phyloP scores from a whole-genome alignment of 2,797 vertebrate species.

The Otolemur crassicaudatus region DNA sequence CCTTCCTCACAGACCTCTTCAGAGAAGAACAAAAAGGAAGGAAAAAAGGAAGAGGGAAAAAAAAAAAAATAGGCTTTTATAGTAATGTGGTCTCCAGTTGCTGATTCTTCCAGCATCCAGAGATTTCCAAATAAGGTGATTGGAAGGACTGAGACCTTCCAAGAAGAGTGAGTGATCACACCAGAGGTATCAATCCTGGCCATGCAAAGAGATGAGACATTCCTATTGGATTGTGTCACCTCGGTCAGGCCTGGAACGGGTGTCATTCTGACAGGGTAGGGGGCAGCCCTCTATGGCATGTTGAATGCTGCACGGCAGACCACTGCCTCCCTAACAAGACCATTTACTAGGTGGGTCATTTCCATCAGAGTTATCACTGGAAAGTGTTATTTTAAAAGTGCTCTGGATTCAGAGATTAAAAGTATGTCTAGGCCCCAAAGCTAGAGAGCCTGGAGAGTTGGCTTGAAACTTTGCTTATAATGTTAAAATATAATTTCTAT shows the following conservation, averaged over 20 bases:
- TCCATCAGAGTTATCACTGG: background rate
- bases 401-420: background rate
- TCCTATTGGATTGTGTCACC: background rate
- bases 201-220: rapidly evolving
- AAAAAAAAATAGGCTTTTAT: background rate
- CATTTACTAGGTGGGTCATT: background rate
- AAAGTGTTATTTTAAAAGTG: slow-evolving; percentile 28
- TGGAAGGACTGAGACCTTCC: background rate
- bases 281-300: rapidly evolving
- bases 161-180: rapidly evolving
- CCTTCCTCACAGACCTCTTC: background rate
- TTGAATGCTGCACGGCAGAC: background rate
- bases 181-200: background rate
- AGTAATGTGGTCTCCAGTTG: rapidly evolving
- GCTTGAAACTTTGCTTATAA: background rate
- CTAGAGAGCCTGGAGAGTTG: background rate
- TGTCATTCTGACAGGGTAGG: background rate
- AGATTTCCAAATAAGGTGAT: background rate
- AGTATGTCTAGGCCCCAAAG: background rate
- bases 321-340: background rate
- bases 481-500: slow-evolving; percentile 46
- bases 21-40: background rate
- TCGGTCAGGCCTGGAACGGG: rapidly evolving
- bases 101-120: background rate
- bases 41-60: rapidly evolving